phyloP scores from a whole-genome alignment of 2,113 vertebrate genomes.

The Vanacampus margaritifer region DNA sequence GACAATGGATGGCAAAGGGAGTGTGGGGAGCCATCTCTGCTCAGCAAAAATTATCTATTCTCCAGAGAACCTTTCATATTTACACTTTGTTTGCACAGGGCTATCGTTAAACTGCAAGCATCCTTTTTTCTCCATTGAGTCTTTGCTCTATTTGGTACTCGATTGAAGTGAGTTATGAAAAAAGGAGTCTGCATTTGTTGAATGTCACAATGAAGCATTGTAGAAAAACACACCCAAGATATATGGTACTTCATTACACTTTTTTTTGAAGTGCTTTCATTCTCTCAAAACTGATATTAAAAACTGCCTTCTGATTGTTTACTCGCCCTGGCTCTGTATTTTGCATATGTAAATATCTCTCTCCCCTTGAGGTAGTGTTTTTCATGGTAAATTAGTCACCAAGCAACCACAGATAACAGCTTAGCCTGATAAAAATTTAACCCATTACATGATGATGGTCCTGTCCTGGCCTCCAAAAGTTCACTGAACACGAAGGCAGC shows the following conservation, averaged over 20 bases:
- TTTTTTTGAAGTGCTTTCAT: not conserved
- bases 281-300: not conserved
- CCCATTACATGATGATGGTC: constrained; percentile 5
- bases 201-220: constrained; percentile 34
- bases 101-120: not conserved
- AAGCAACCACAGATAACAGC: constrained; percentile 44
- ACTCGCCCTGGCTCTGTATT: constrained; percentile 29
- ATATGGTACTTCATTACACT: too few species aligned
- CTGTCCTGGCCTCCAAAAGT: too few species aligned
- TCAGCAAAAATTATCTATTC: constrained; percentile 20
- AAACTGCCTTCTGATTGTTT: constrained; percentile 24
- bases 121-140: constrained; percentile 28
- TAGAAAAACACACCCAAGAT: constrained; percentile 17
- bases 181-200: constrained; percentile 28
- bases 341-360: constrained; percentile 52
- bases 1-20: constrained; percentile 13
- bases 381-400: constrained; percentile 40
- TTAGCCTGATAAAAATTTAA: not conserved
- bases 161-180: constrained; percentile 18
- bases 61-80: constrained; percentile 13
- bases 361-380: constrained; percentile 21
- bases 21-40: too few species aligned
- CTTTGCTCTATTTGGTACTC: constrained; percentile 22
- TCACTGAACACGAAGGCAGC: too few species aligned
- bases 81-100: constrained; percentile 17